Evolutionary conservation across 2,113 vertebrate species (phyloP), one percentile per base, ranked within the genome.

Genomic region (Ptilorrhoa leucosticta): DNA sequence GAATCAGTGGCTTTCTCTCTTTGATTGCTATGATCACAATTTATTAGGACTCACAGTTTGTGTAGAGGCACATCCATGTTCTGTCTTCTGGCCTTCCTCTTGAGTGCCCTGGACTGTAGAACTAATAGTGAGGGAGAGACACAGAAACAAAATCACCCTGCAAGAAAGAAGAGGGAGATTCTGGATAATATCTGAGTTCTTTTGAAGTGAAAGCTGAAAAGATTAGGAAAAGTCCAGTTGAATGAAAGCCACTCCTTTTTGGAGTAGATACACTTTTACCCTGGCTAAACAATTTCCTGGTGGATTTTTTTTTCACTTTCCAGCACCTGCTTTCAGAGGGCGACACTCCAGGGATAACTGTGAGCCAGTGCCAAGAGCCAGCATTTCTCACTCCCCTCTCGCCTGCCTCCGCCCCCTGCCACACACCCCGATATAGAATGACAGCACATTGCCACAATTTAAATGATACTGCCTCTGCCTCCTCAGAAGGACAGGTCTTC

Each of bases 371-470:
- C 95, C 98, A 97, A 94, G 92, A 97, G 94, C 90, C 93, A 97
- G 96, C 77, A 78, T 72, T 97, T 70, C 93, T 95, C 89, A 68
- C 63, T 93, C 54, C 42, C 9, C 15, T 81, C 87, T 91, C 2
- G 0, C 60, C 93, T 18, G 78, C 54, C 58, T 86, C 96, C 95
- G 0, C 88, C 80, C 71, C 56, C 68, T 79, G 47, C 39, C 97
- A 33, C 91, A 71, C 89, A 96, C 93, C 87, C 97, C 81, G 70
- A 98, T 98, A 97, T 98, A 99, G 98, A 97, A 96, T 98, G 96
- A 97, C 95, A 96, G 87, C 85, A 87, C 87, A 51, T 80, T 91
- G 75, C 60, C 86, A 93, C 85, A 78, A 92, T 96, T 97, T 97
- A 96, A 97, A 94, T 96, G 93, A 95, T 93, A 64, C 57, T 81